Percentiles rank a stretch among this genome's conserved stretches.
phyloP scores from a whole-genome alignment of 2,888 invertebrate genomes.

The Mongoloraphidia duomilia region DNA sequence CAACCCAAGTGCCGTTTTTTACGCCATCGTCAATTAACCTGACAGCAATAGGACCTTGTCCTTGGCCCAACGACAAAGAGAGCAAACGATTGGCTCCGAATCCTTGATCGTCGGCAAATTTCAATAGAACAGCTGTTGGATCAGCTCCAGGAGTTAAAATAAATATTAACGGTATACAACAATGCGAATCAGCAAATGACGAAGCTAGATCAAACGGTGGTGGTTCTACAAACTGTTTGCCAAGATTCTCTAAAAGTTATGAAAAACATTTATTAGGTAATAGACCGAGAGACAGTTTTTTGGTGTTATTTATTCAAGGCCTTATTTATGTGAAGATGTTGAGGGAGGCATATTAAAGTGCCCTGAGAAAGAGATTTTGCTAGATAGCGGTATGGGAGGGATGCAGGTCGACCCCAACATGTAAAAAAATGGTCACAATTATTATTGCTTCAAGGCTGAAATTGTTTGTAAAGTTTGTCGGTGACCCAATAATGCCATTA shows the following conservation, averaged over 20 bases:
- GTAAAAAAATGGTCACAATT: too few species aligned
- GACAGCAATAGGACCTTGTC: constrained; percentile 82
- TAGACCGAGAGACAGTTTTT: too few species aligned
- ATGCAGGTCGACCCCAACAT: too few species aligned
- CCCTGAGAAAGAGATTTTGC: too few species aligned
- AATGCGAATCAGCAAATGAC: constrained; percentile 74
- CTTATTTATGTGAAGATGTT: too few species aligned
- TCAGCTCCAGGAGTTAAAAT: constrained; percentile 87
- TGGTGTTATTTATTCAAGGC: too few species aligned
- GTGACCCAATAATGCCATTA: too few species aligned
- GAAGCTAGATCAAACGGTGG: constrained; percentile 78
- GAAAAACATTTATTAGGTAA: too few species aligned
- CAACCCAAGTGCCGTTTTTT: constrained; percentile 79
- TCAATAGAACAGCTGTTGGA: constrained; percentile 75
- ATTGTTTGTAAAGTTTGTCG: too few species aligned
- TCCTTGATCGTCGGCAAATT: constrained; percentile 87
- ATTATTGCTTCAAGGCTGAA: too few species aligned
- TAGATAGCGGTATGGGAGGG: too few species aligned
- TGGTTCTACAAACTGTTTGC: constrained; percentile 69
- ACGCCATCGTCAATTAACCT: constrained; percentile 74
- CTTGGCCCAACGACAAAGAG: constrained; percentile 82
- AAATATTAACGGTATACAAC: constrained; percentile 79
- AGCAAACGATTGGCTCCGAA: constrained; percentile 61
- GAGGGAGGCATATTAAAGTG: too few species aligned
- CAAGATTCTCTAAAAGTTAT: constrained; percentile 44